Evolutionary conservation across 2,888 invertebrate genomes (phyloP).

Genomic region (Timema cristinae): DNA sequence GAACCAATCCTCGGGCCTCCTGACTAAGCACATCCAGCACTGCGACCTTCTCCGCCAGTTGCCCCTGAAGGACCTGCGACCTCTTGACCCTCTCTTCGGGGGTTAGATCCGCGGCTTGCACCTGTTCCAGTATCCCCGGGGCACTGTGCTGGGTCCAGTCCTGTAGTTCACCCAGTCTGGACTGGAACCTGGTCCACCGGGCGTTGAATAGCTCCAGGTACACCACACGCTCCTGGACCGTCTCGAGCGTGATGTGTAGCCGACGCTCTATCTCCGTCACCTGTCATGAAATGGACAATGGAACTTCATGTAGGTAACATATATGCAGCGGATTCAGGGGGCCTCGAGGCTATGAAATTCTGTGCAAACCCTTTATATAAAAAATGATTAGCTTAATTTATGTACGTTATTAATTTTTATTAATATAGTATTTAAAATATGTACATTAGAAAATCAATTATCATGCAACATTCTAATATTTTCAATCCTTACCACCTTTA

Average conservation of each 20-base stretch:
- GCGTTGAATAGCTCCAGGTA: slow-evolving; percentile 77
- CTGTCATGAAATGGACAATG: slow-evolving; percentile 26
- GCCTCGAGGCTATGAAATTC: background rate
- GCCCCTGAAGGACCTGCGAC: slow-evolving; percentile 68
- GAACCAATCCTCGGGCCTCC: slow-evolving; percentile 69
- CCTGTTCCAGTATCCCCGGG: slow-evolving; percentile 67
- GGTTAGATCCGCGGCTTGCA: slow-evolving; percentile 71
- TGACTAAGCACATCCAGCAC: slow-evolving; percentile 68
- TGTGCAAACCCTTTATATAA: background rate
- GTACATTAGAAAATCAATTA: no score
- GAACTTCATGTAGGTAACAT: no score
- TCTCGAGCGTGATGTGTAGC: slow-evolving; percentile 70
- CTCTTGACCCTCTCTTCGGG: slow-evolving; percentile 79
- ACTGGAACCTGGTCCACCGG: slow-evolving; percentile 76
- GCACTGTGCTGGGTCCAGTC: slow-evolving; percentile 78
- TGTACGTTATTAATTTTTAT: no score
- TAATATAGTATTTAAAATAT: no score
- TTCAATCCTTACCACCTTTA: no score
- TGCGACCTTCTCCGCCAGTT: slow-evolving; percentile 71
- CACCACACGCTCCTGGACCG: slow-evolving; percentile 72
- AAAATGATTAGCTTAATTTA: background rate
- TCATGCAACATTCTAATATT: no score
- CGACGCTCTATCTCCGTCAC: slow-evolving; percentile 71
- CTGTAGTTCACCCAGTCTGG: slow-evolving; percentile 68
- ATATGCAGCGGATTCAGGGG: background rate